These are phyloP conservation scores for Watsonalla binaria DNA, from an alignment of 2,888 invertebrate genomes.

Conservation along the genomic window DNA sequence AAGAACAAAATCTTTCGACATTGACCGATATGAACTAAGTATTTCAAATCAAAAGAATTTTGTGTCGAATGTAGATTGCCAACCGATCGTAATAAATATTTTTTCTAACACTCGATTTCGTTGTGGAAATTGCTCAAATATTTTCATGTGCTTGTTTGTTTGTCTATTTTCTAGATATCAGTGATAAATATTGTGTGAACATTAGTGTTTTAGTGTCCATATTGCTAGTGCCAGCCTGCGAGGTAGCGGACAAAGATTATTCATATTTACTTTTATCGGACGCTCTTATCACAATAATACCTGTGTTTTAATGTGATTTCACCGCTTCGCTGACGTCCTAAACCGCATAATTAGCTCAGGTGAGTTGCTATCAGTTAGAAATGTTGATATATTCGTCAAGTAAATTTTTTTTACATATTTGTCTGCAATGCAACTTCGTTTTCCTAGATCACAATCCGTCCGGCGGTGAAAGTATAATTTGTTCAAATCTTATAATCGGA, in stretches of 20 bases:
- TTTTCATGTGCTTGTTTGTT: conserved; percentile 30
- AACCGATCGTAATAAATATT: conserved; percentile 41
- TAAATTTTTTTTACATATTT: conserved; percentile 3
- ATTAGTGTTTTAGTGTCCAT: conserved; percentile 42
- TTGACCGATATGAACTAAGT: conserved; percentile 43
- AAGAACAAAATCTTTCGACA: conserved; percentile 5
- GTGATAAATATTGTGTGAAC: conserved; percentile 33
- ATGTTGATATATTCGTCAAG: conserved; percentile 5
- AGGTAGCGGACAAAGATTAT: conserved; percentile 39
- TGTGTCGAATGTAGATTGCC: conserved; percentile 48
- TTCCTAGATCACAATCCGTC: conserved; percentile 30
- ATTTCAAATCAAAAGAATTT: conserved; percentile 40
- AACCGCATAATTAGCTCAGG: conserved; percentile 42
- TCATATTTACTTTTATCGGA: conserved; percentile 46
- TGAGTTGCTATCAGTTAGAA: conserved; percentile 38
- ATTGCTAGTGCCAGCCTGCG: conserved; percentile 37
- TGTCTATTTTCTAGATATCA: conserved; percentile 29
- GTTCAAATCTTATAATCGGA: conserved; percentile 19
- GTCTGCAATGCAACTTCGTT: conserved; percentile 8
- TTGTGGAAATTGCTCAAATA: conserved; percentile 33
- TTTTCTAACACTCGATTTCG: conserved; percentile 29
- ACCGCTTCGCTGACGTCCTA: conserved; percentile 40
- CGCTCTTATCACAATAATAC: conserved; percentile 47
- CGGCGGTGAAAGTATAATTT: conserved; percentile 37
- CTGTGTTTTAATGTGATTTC: conserved; percentile 40